Percentiles rank a stretch among this genome's conserved stretches.
These are phyloP conservation scores for Ramphastos sulfuratus DNA, from an alignment of 2,113 vertebrate species.

Conservation along the genomic window DNA sequence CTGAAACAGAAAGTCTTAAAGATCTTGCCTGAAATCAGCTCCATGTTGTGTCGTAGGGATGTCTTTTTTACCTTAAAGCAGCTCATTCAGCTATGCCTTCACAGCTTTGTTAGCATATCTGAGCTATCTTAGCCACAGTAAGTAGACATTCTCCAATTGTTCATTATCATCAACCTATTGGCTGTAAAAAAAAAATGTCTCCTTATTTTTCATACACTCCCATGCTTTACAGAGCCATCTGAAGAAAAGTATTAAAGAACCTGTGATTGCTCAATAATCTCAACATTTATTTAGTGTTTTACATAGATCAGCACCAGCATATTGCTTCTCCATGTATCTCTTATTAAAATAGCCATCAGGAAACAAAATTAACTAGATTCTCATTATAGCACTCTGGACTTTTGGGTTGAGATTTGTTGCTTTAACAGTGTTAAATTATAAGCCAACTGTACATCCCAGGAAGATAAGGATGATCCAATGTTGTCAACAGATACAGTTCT, in stretches of 20 bases:
- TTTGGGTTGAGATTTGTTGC: background rate
- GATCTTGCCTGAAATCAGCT: background rate
- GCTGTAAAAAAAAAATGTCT: background rate
- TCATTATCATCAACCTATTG: background rate
- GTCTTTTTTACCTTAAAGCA: background rate
- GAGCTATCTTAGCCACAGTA: background rate
- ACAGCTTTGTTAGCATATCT: background rate
- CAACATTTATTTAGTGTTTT: background rate
- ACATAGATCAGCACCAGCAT: background rate
- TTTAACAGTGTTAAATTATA: background rate
- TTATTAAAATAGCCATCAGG: background rate
- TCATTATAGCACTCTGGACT: background rate
- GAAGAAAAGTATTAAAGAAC: background rate
- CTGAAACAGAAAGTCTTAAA: background rate
- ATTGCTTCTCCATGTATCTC: background rate
- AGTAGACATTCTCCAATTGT: background rate
- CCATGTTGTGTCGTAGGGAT: background rate
- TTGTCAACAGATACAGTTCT: background rate
- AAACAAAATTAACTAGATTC: background rate
- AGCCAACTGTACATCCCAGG: background rate
- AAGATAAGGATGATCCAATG: background rate
- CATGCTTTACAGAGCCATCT: background rate
- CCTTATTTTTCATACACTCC: background rate
- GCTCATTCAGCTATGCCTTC: background rate
- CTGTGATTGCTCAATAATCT: background rate